These are phyloP conservation scores for Petrocephalus sullivani DNA, from an alignment of 2,797 vertebrate genomes.

Conservation along the genomic window DNA sequence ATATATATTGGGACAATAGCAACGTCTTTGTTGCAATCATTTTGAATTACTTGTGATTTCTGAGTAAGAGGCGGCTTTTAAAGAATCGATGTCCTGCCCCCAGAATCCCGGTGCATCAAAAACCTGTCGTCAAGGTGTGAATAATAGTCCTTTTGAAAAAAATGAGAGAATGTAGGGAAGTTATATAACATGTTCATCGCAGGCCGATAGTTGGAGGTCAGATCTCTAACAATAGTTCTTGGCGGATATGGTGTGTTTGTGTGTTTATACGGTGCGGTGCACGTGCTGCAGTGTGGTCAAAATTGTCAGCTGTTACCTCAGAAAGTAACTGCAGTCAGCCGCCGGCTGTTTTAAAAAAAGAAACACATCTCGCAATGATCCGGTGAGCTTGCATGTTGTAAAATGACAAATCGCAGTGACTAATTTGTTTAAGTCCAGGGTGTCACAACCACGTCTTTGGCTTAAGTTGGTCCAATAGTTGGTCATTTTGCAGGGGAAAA, in stretches of 20 bases:
- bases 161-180: constrained; percentile 3
- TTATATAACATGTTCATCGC: constrained; percentile 15
- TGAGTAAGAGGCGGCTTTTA: background rate
- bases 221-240: background rate
- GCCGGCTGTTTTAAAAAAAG: background rate
- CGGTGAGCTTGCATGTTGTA: background rate
- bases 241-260: background rate
- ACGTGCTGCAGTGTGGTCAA: background rate
- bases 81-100: constrained; percentile 4
- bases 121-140: background rate
- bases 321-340: background rate
- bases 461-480: background rate
- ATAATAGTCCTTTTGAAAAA: background rate
- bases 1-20: background rate
- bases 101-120: background rate
- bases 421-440: background rate
- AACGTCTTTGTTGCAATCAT: background rate
- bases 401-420: background rate
- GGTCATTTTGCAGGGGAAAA: background rate
- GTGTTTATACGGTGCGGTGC: background rate
- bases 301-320: background rate
- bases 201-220: constrained; percentile 16
- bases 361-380: background rate
- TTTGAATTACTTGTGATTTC: background rate
- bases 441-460: background rate